These are phyloP conservation scores for Ephestia elutella DNA, from an alignment of 1,140 invertebrate genomes.

Conservation along the genomic window DNA sequence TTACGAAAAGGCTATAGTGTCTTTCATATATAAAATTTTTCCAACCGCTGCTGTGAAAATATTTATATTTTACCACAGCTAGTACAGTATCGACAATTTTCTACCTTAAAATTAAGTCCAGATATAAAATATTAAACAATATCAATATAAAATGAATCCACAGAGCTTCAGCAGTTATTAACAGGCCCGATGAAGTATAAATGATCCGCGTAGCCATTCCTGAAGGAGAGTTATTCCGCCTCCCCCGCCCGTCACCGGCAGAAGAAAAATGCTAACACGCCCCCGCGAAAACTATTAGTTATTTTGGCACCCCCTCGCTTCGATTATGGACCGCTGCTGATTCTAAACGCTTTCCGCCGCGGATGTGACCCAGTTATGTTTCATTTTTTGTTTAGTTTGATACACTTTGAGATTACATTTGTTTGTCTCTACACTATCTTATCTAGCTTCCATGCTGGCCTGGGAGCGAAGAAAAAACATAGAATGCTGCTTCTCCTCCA, in stretches of 20 bases:
- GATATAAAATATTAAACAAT: neutral
- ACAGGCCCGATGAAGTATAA: slow-evolving; percentile 68
- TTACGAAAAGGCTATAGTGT: too few relatives aligned
- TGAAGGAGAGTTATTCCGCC: slow-evolving; percentile 48
- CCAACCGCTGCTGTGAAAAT: too few relatives aligned
- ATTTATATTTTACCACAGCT: too few relatives aligned
- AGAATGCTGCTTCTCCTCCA: too few relatives aligned
- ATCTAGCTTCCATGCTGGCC: too few relatives aligned
- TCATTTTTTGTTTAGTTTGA: neutral
- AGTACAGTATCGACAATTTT: too few relatives aligned
- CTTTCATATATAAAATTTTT: too few relatives aligned
- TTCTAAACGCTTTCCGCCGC: slow-evolving; percentile 6
- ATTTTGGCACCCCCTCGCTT: slow-evolving; percentile 68
- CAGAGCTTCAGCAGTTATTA: slow-evolving; percentile 44
- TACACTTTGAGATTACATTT: neutral
- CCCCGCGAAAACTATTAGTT: slow-evolving; percentile 72
- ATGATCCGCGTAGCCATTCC: slow-evolving; percentile 60
- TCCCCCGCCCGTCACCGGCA: slow-evolving; percentile 55
- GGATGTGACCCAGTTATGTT: slow-evolving; percentile 1
- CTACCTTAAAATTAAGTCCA: too few relatives aligned
- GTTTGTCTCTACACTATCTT: too few relatives aligned
- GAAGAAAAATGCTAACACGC: slow-evolving; percentile 74
- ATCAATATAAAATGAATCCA: neutral
- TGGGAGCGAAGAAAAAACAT: too few relatives aligned
- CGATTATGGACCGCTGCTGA: slow-evolving; percentile 49